A percentile compares a stretch with the other conserved stretches of the same genome.
These are phyloP conservation scores for Caiman crocodilus DNA, from an alignment of 2,797 vertebrate species.

Conservation along the genomic window DNA sequence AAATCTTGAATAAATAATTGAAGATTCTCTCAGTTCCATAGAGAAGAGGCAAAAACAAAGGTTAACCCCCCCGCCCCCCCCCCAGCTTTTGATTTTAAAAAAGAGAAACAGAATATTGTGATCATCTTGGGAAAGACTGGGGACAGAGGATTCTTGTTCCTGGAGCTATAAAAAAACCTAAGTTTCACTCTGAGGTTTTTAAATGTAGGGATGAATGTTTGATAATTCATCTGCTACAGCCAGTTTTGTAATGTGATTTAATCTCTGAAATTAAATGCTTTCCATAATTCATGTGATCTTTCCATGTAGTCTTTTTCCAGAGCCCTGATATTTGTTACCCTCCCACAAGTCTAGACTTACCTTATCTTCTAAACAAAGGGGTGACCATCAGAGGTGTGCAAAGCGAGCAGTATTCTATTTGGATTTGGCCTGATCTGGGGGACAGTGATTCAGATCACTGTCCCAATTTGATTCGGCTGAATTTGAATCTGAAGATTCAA, in stretches of 20 bases:
- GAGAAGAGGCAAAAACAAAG: background rate
- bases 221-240: rapidly evolving
- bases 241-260: background rate
- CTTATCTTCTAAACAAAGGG: background rate
- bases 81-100: rapidly evolving
- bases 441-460: no score
- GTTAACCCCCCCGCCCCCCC: background rate
- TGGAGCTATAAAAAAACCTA: background rate
- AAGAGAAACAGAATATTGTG: background rate
- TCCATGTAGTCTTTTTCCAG: no score
- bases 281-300: background rate
- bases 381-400: no score
- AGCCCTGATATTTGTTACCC: background rate
- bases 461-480: no score
- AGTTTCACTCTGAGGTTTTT: rapidly evolving
- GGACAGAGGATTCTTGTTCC: background rate
- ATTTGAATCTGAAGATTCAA: no score
- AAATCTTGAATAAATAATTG: background rate
- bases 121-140: background rate
- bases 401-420: no score
- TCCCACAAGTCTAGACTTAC: background rate
- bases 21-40: background rate
- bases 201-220: background rate
- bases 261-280: background rate
- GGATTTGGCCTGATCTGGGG: no score